phyloP scores from a whole-genome alignment of 2,888 invertebrate genomes.

The Phragmatobia fuliginosa region DNA sequence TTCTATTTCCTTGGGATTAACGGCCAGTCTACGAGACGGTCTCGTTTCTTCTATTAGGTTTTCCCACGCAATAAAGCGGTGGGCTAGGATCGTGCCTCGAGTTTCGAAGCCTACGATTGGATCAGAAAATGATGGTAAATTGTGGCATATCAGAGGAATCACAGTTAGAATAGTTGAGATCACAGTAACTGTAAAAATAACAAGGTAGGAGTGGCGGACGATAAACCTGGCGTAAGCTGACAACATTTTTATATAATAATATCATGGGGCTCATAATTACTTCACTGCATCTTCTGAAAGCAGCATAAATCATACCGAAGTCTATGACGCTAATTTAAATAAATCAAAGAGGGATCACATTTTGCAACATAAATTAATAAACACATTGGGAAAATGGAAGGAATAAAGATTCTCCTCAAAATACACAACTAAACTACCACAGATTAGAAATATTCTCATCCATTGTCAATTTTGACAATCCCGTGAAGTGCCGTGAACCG shows the following conservation, averaged over 20 bases:
- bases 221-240: conserved; percentile 82
- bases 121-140: conserved; percentile 93
- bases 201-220: conserved; percentile 80
- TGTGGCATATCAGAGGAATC: conserved; percentile 75
- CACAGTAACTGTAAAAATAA: conserved; percentile 73
- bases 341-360: conserved; percentile 56
- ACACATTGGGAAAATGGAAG: conserved; percentile 51
- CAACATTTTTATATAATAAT: conserved; percentile 73
- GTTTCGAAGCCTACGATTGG: conserved; percentile 97
- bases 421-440: conserved; percentile 32
- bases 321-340: conserved; percentile 36
- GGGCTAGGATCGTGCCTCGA: conserved; percentile 93
- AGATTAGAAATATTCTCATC: conserved; percentile 24
- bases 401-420: conserved; percentile 40
- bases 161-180: conserved; percentile 77
- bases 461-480: background rate
- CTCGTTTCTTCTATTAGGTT: conserved; percentile 92
- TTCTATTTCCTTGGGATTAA: conserved; percentile 90
- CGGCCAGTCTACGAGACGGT: conserved; percentile 89
- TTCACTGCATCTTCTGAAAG: conserved; percentile 63
- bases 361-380: conserved; percentile 52
- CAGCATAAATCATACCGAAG: conserved; percentile 59
- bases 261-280: conserved; percentile 74
- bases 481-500: too few species aligned
- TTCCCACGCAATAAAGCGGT: conserved; percentile 93